Evolutionary conservation across 2,888 invertebrate genomes (phyloP), one percentile per base, ranked within the genome.

Genomic region (Timandra comae): DNA sequence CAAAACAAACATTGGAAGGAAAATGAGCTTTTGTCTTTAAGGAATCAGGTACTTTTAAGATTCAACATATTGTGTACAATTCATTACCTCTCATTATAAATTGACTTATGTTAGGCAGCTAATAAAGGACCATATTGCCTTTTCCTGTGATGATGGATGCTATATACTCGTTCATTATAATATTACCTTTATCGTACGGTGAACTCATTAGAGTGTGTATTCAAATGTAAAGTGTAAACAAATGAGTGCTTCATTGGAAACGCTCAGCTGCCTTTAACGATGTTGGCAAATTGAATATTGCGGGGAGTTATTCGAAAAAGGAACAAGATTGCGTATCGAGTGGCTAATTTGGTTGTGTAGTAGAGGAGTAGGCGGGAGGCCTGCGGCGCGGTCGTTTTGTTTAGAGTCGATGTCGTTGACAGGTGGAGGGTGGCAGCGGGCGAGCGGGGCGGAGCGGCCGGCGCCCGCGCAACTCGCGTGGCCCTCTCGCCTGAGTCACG

Each of bases 401-500:
- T 55, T 43, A 35, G 2, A 7, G 35, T 30, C 49, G 48, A 46
- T 49, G 55, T 52, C 50, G 69, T 53, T 68, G 71, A 67, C 70
- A 71, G 69, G 68, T 71, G 66, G 56, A 60, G 61, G 64, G 60
- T 56, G 56, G 50, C 58, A 32, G 52, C 52, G 55, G 57, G 62
- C 58, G 42, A 38, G 61, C 48, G 62, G 46, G 59, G 51, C 46
- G 46, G 43, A 41, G 43, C 35, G 44, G 38, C 48, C 54, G 3
- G 77, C 76, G 79, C 79, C 78, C 79, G 80, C 77, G 77, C 74
- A 63, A 52, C 78, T 80, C 81, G 82, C 84, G 84, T 81, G 81
- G 79, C 79, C 77, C 77, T 79, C 81, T 76, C 78, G 81, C 77
- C 72, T 70, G 80, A 84, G 78, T 85, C 84, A 85, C 84, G 84